A percentile compares a stretch with the other conserved stretches of the same genome.
Evolutionary conservation across 2,888 invertebrate species (phyloP).

Genomic region (Mechanitis mazaeus): DNA sequence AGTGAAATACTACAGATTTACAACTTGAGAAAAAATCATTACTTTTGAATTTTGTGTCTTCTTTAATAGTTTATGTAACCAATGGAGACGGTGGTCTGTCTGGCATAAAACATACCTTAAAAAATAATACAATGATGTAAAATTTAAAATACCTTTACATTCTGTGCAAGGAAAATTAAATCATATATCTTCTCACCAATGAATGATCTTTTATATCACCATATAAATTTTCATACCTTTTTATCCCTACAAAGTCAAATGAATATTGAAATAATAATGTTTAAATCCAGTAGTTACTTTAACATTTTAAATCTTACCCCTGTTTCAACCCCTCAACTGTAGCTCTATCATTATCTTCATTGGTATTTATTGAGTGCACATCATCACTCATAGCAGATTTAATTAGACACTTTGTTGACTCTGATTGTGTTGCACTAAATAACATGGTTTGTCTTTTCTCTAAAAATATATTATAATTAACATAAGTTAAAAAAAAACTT

Average conservation of each 20-base stretch:
- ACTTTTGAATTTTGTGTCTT: slow-evolving; percentile 94
- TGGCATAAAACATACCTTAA: slow-evolving; percentile 92
- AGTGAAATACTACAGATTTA: slow-evolving; percentile 95
- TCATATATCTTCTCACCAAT: no score
- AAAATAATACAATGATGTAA: slow-evolving; percentile 19
- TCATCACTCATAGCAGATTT: slow-evolving; percentile 92
- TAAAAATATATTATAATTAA: slow-evolving; percentile 51
- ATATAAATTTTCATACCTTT: no score
- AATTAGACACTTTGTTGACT: slow-evolving; percentile 91
- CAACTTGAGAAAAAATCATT: slow-evolving; percentile 98
- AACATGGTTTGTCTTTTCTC: slow-evolving; percentile 96
- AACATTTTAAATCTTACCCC: slow-evolving; percentile 58
- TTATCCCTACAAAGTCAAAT: background rate
- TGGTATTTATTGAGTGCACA: slow-evolving; percentile 92
- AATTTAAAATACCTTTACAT: background rate
- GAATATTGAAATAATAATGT: no score
- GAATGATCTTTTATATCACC: no score
- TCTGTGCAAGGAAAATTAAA: no score
- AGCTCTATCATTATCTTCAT: slow-evolving; percentile 87
- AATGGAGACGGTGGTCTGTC: slow-evolving; percentile 92
- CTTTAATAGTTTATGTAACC: slow-evolving; percentile 96
- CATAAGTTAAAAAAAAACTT: background rate
- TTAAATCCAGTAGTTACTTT: no score
- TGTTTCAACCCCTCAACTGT: slow-evolving; percentile 90
- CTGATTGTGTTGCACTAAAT: slow-evolving; percentile 96